Evolutionary conservation across 2,797 vertebrate genomes (phyloP), one percentile per base, ranked within the genome.

Genomic region (Apogon talboti): DNA sequence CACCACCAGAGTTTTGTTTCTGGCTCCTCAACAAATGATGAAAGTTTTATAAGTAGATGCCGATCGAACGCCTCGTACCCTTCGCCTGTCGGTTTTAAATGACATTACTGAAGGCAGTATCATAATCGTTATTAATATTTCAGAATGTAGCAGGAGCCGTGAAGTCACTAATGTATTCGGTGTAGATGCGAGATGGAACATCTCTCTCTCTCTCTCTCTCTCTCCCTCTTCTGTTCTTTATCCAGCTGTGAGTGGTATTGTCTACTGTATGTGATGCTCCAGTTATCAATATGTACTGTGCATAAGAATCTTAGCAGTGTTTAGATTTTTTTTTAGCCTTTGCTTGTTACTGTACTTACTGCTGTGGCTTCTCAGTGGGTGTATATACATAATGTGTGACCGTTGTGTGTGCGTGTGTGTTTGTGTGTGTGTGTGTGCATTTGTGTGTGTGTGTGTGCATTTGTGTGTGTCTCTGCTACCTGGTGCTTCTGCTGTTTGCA

Each of bases 401-500:
- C 21, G 62, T 64, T 72, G 9, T 53, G 15, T 21, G 54, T 19
- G 33, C 24, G 7, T 38, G 37, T 59, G 19, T 46, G 14, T 45
- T 16, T 48, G 12, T 28, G 19, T 41, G 13, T 19, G 16, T 54
- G 5, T 41, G n/a, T n/a, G n/a, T n/a, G n/a, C n/a, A n/a, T n/a
- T n/a, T 53, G 15, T 21, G 54, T 19, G 33, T 35, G 7, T 38
- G 37, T 59, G 19, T 46, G 14, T 45, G 28, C 42, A 9, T 28
- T 14, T 41, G 13, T 19, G 16, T 54, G 37, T 11, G 42, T 44
- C 14, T 59, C 35, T 15, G 56, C 18, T 68, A 64, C 73, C 49
- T 58, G 67, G 46, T 65, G 60, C 55, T 72, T 57, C n/a, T 78
- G 45, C 60, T 55, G 63, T 69, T 75, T 66, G 38, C 71, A 66